Conservation (phyloP, 64 coral and sea anemone species). For the Montipora cactus region DNA sequence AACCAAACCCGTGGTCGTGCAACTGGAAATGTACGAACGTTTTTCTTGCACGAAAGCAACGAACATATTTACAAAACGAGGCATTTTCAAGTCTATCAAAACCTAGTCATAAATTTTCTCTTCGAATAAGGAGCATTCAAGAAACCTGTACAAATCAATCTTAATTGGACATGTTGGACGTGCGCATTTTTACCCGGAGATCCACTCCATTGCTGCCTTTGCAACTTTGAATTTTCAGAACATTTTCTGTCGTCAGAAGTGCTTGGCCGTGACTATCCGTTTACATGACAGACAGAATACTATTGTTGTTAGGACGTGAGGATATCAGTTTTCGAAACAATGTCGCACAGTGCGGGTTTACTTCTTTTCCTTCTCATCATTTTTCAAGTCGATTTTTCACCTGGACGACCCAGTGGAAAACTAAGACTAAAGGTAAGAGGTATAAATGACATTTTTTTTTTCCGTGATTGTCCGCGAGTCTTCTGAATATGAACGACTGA, state of each 20-base stretch:
- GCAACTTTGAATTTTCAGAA: neutral
- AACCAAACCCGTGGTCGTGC: neutral
- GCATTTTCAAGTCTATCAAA: too few species aligned
- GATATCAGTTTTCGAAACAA: neutral
- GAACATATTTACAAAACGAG: too few species aligned
- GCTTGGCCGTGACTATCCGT: neutral
- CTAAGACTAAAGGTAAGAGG: constrained; percentile 13
- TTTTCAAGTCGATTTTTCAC: neutral
- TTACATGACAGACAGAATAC: neutral
- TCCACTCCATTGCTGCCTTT: neutral
- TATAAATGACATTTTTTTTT: too few species aligned
- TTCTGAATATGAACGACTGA: neutral
- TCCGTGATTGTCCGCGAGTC: too few species aligned
- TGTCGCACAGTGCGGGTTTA: neutral
- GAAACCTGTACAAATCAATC: neutral
- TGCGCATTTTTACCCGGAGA: neutral
- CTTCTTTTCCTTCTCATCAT: neutral
- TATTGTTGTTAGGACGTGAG: neutral
- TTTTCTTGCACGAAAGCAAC: too few species aligned
- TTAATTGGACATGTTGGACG: neutral
- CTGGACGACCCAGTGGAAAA: constrained; percentile 24
- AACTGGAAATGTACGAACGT: too few species aligned
- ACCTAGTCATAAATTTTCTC: too few species aligned
- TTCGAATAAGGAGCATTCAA: too few species aligned
- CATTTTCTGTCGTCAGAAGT: neutral